phyloP scores from a whole-genome alignment of 2,888 invertebrate species.

The Leucoptera coffeella region DNA sequence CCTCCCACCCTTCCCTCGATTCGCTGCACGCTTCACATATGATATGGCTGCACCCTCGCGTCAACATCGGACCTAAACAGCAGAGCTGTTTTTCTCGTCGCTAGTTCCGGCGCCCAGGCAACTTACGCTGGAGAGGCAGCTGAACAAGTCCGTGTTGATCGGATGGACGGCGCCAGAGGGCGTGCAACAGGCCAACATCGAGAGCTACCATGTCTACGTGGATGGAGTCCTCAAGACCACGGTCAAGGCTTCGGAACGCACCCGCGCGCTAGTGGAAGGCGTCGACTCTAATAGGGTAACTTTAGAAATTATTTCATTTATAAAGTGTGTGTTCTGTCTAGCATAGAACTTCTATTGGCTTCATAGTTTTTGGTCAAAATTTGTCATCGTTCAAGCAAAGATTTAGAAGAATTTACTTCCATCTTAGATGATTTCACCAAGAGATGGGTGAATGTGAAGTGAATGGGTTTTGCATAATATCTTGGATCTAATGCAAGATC shows the following conservation, averaged over 20 bases:
- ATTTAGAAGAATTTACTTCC: too few species aligned
- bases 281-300: slow-evolving; percentile 92
- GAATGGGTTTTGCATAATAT: too few species aligned
- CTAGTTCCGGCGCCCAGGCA: slow-evolving; percentile 96
- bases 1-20: slow-evolving; percentile 6
- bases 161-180: slow-evolving; percentile 94
- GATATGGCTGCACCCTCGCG: slow-evolving; percentile 23
- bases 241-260: slow-evolving; percentile 89
- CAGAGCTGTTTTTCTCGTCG: slow-evolving; percentile 83
- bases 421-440: too few species aligned
- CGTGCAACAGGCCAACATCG: slow-evolving; percentile 67
- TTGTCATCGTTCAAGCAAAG: too few species aligned
- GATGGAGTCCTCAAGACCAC: slow-evolving; percentile 94
- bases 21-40: slow-evolving; percentile 46
- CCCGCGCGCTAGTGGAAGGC: slow-evolving; percentile 92
- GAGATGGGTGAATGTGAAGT: too few species aligned
- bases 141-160: slow-evolving; percentile 96
- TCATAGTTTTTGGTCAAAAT: too few species aligned
- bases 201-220: slow-evolving; percentile 94
- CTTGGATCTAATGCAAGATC: too few species aligned
- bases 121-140: slow-evolving; percentile 92
- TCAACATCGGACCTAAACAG: slow-evolving; percentile 45
- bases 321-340: too few species aligned
- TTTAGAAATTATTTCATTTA: too few species aligned
- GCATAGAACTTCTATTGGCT: too few species aligned